Base-by-base conservation (phyloP, 2,113 vertebrate species). In the Sula dactylatra region DNA sequence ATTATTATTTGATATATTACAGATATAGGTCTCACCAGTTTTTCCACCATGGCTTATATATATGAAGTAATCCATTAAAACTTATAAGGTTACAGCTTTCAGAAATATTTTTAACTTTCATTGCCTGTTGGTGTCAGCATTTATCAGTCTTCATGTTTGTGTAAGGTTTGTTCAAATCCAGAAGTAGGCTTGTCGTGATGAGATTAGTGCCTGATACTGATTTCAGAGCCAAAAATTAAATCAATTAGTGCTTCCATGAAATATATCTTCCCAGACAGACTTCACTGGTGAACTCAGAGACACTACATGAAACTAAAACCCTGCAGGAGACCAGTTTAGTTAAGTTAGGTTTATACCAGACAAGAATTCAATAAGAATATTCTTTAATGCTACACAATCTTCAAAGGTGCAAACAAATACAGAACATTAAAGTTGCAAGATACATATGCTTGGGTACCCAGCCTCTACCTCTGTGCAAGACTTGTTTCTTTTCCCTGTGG, bases 391-490 rank as follows among this genome's bases (percentile, higher is more conserved):
- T 71, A 32, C 16, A 65, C 12, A 34, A n/a, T 54, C 44, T 84
- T 91, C 40, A 90, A 69, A 91, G 19, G 16, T 20, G 27, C 27
- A 84, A 54, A 66, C 9, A 69, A 4, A 52, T 5, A 29, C 1
- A 81, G 6, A 42, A 55, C 38, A 19, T 50, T 38, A 54, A 94
- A 82, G 29, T 77, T 0, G 0, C 6, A 65, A 45, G 16, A 24
- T 3, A 6, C 3, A 0, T 7, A 11, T 32, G 26, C 24, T 49
- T 18, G 15, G 34, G 31, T 62, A 66, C 11, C 1, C 1, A 52
- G 52, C 11, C 18, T 80, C 29, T 32, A 72, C 8, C 27, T 42
- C 49, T 49, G 18, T 16, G 7, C 19, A 86, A 55, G 10, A 71
- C 42, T 45, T 72, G 31, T 7, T 76, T 10, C 49, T 74, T 64